phyloP scores from a whole-genome alignment of 2,113 vertebrate genomes.

The Lophius piscatorius region DNA sequence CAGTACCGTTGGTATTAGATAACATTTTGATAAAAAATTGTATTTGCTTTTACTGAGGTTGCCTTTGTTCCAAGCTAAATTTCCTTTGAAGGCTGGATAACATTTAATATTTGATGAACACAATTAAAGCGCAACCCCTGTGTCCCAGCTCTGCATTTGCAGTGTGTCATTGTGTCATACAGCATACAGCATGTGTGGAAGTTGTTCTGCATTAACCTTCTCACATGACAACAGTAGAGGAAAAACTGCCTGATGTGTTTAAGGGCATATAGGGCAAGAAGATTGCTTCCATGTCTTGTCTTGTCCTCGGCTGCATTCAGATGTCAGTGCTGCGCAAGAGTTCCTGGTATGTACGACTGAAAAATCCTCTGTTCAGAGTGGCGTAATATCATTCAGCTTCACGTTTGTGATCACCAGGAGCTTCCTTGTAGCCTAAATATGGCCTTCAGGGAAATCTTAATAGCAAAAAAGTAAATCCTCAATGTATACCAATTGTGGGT shows the following conservation, averaged over 20 bases:
- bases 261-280: conserved; percentile 15
- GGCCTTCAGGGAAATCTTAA: neutral
- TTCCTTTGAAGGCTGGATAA: no score
- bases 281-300: conserved; percentile 45
- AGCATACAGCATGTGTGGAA: no score
- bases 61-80: no score
- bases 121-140: no score
- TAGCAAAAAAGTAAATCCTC: neutral
- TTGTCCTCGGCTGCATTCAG: conserved; percentile 58
- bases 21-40: no score
- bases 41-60: no score
- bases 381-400: neutral
- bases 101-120: no score
- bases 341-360: conserved; percentile 27
- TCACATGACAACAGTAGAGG: neutral
- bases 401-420: neutral
- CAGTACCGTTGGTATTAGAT: no score
- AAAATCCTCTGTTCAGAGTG: conserved; percentile 2
- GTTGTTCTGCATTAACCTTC: neutral
- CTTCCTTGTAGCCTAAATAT: neutral
- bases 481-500: neutral
- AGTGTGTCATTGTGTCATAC: no score
- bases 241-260: conserved; percentile 16
- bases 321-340: conserved; percentile 31
- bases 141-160: no score